Base-by-base conservation (phyloP, 2,888 invertebrate genomes). In the Diarsia brunnea region DNA sequence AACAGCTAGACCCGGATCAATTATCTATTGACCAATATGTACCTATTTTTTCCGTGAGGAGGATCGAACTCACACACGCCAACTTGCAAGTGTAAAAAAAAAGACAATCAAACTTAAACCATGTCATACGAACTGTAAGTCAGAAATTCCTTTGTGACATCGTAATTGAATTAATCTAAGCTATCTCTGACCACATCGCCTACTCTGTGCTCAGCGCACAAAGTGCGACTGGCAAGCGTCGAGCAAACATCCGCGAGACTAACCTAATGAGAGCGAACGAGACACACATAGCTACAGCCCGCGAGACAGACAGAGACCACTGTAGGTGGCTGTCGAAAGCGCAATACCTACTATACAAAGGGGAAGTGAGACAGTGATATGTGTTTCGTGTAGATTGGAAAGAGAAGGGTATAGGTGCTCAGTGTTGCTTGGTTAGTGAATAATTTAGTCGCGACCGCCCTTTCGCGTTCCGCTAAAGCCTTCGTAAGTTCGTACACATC, bases 261-360 rank as follows among this genome's bases (percentile, higher is more conserved):
- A 96, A 96, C 96, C 96, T 96, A 96, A 96, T 96, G 95, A 96
- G 95, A 94, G 94, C 86, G 91, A 96, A 87, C 82, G 94, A 91
- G 94, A 95, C 89, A 82, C 81, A 82, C 73, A 82, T 88, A 95
- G 81, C 84, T 80, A 24, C 7, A 0, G 0, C n/a, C 51, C 47
- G 0, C 76, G 82, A 10, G 70, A 16, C 72, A 70, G 89, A 95
- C 65, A 71, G 93, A 89, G 94, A 93, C 90, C 76, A 94, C 92
- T 82, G 75, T 93, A 94, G 92, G 91, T 90, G 95, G 95, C 96
- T 93, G 95, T 78, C 94, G 95, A 96, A 96, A 95, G 96, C 95
- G 96, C 96, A 96, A 95, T 93, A 92, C 90, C 90, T 90, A 89
- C 92, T 84, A 92, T 93, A 92, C 89, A 92, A 88, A 87, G 84